These are phyloP conservation scores for Myxocyprinus asiaticus DNA, from an alignment of 2,113 vertebrate genomes.

Conservation along the genomic window DNA sequence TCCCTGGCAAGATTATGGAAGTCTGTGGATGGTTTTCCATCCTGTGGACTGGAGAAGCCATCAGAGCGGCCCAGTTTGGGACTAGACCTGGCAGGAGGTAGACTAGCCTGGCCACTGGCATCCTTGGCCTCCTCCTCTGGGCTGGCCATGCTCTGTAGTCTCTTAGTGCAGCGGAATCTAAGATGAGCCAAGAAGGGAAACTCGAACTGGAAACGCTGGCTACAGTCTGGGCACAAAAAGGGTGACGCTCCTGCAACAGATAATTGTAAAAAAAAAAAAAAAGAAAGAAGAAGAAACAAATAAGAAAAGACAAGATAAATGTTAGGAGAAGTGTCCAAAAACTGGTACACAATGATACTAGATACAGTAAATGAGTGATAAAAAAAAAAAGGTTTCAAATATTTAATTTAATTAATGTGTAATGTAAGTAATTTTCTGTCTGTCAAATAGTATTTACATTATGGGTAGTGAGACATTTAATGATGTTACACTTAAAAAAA, in stretches of 20 bases:
- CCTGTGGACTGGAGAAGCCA: constrained; percentile 64
- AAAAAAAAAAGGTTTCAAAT: neutral
- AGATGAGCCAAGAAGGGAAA: constrained; percentile 91
- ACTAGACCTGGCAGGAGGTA: constrained; percentile 66
- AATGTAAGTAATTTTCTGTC: neutral
- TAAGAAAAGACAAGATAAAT: constrained; percentile 18
- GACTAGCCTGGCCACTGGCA: constrained; percentile 61
- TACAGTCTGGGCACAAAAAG: constrained; percentile 88
- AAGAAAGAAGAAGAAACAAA: too few relatives aligned
- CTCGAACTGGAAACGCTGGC: constrained; percentile 95
- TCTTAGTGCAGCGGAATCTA: constrained; percentile 93
- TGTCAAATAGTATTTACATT: neutral
- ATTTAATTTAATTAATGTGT: neutral
- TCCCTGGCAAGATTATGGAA: constrained; percentile 94
- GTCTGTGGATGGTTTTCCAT: constrained; percentile 89
- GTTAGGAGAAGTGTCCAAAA: neutral
- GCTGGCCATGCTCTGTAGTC: constrained; percentile 75
- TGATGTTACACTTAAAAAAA: too few relatives aligned
- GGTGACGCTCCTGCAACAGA: constrained; percentile 78
- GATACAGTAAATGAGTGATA: neutral
- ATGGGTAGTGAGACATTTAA: neutral
- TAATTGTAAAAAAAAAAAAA: neutral
- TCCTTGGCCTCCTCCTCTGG: constrained; percentile 76
- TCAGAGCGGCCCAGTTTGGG: constrained; percentile 74
- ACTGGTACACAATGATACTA: neutral